phyloP scores from a whole-genome alignment of 2,113 vertebrate genomes.

The Eretmochelys imbricata region DNA sequence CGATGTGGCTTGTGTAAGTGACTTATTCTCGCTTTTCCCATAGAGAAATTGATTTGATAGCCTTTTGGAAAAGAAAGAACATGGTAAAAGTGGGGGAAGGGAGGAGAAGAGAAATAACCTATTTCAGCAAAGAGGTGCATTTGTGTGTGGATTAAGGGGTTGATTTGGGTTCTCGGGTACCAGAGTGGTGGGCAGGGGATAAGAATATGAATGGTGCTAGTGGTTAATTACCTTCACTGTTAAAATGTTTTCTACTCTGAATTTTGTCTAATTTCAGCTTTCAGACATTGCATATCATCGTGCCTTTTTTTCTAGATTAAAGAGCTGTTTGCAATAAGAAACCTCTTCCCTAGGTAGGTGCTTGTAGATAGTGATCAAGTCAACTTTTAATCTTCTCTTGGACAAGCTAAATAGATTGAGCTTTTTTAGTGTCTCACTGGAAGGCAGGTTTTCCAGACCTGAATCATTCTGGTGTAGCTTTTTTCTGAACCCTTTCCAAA shows the following conservation, averaged over 20 bases:
- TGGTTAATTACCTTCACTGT: neutral
- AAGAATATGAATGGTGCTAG: neutral
- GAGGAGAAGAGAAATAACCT: neutral
- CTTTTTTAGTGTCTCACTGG: neutral
- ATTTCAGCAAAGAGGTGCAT: neutral
- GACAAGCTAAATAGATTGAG: neutral
- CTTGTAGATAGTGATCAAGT: neutral
- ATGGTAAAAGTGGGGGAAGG: neutral
- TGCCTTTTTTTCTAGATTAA: neutral
- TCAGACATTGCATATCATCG: neutral
- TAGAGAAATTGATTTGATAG: neutral
- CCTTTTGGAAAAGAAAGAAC: neutral
- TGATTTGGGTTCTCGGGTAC: neutral
- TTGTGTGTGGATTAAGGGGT: neutral
- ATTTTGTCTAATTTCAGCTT: neutral
- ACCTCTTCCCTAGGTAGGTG: neutral
- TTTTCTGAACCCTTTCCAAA: neutral
- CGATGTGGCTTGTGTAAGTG: neutral
- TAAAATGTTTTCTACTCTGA: neutral
- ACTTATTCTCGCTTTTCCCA: neutral
- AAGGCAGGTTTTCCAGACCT: neutral
- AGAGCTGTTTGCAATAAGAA: neutral
- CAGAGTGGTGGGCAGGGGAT: neutral
- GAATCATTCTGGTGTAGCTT: neutral
- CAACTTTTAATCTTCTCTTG: fast-evolving